Conservation (phyloP, 2,888 invertebrate genomes). For the Tribolium freemani region DNA sequence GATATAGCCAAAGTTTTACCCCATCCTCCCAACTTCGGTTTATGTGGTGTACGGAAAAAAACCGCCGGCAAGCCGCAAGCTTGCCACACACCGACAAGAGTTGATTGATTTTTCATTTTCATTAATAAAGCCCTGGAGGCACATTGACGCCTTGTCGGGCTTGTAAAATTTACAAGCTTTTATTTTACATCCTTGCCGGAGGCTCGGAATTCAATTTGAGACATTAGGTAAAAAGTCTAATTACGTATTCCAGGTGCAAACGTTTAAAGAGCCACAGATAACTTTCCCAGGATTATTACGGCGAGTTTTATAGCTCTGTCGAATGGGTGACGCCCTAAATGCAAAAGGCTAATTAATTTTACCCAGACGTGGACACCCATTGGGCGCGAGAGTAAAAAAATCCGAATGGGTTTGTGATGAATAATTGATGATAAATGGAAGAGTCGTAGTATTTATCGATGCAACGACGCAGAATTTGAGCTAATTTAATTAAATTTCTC, state of each 20-base stretch:
- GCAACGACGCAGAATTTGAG: slow-evolving; percentile 15
- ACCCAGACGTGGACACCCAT: slow-evolving; percentile 5
- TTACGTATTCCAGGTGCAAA: slow-evolving; percentile 39
- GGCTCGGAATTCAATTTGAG: slow-evolving; percentile 37
- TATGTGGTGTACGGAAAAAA: slow-evolving; percentile 10
- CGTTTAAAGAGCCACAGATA: slow-evolving; percentile 10
- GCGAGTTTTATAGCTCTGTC: slow-evolving; percentile 33
- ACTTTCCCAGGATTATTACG: slow-evolving; percentile 30
- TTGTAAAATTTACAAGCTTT: slow-evolving; percentile 20
- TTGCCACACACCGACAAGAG: slow-evolving; percentile 13
- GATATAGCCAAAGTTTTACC: slow-evolving; percentile 27
- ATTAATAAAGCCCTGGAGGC: slow-evolving; percentile 20
- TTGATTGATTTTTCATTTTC: slow-evolving; percentile 34
- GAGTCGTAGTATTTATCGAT: neutral
- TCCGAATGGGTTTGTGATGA: neutral
- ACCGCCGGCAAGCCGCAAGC: neutral
- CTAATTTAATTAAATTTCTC: slow-evolving; percentile 43
- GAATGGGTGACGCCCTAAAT: slow-evolving; percentile 27
- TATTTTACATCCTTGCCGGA: slow-evolving; percentile 15
- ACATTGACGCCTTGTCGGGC: slow-evolving; percentile 32
- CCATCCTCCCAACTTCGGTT: slow-evolving; percentile 19
- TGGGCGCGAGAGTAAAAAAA: neutral
- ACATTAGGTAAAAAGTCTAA: slow-evolving; percentile 33
- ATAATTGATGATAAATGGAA: neutral
- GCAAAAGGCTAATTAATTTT: slow-evolving; percentile 29